Evolutionary conservation across 2,888 invertebrate genomes (phyloP).

Genomic region (Chalcis sispes): DNA sequence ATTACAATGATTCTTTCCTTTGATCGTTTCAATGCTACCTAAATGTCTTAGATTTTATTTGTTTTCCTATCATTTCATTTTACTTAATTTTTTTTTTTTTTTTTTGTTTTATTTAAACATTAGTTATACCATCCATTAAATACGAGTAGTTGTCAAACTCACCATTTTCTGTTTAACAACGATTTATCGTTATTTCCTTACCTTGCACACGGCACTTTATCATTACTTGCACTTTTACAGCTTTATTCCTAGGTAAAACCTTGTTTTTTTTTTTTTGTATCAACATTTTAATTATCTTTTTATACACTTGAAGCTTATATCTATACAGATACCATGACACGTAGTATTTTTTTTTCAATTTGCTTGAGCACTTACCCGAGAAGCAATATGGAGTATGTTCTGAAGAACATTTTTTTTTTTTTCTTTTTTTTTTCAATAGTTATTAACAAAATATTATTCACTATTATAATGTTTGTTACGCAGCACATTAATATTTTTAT

Average conservation of each 20-base stretch:
- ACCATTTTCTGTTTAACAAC: slow-evolving; percentile 56
- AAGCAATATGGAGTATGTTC: slow-evolving; percentile 24
- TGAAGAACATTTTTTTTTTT: slow-evolving; percentile 20
- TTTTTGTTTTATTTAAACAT: slow-evolving; percentile 64
- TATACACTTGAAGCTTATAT: slow-evolving; percentile 24
- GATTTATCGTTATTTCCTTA: slow-evolving; percentile 38
- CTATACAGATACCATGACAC: slow-evolving; percentile 7
- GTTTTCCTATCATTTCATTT: slow-evolving; percentile 72
- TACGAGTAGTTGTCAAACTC: slow-evolving; percentile 70
- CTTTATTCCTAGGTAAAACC: slow-evolving; percentile 19
- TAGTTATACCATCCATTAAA: slow-evolving; percentile 74
- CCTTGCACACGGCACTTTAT: slow-evolving; percentile 35
- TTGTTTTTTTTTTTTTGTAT: slow-evolving; percentile 28
- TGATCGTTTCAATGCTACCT: slow-evolving; percentile 79
- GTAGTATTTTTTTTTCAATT: slow-evolving; percentile 38
- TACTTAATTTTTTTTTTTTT: slow-evolving; percentile 77
- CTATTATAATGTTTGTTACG: no score
- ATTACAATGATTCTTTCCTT: slow-evolving; percentile 75
- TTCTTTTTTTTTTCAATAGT: neutral
- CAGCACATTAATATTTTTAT: no score
- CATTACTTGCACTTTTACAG: neutral
- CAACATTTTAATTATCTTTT: slow-evolving; percentile 26
- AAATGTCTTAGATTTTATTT: slow-evolving; percentile 76
- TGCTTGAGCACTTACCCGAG: slow-evolving; percentile 34
- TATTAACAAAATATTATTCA: no score